These are phyloP conservation scores for Manis pentadactyla DNA, from an alignment of 2,797 vertebrate genomes.

Conservation along the genomic window DNA sequence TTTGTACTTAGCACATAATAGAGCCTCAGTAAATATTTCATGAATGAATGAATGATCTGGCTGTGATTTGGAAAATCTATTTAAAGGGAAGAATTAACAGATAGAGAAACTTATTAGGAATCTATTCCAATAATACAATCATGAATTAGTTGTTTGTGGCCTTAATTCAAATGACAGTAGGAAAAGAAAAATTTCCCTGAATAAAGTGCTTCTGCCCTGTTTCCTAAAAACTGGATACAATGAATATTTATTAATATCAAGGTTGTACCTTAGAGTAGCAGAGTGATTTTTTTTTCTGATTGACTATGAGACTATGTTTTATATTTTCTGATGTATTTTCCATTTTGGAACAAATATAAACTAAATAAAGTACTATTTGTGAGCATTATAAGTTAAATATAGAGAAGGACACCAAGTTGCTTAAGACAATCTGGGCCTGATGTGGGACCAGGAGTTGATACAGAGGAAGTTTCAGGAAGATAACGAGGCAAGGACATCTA, in stretches of 20 bases:
- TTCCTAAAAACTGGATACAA: slow-evolving; percentile 16
- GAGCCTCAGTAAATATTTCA: slow-evolving; percentile 19
- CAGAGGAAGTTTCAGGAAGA: slow-evolving; percentile 39
- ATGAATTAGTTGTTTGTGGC: slow-evolving; percentile 21
- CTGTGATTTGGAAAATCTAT: slow-evolving; percentile 18
- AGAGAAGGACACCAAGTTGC: neutral
- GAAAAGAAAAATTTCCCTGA: slow-evolving; percentile 21
- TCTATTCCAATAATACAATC: neutral
- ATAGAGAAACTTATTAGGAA: neutral
- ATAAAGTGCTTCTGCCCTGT: neutral
- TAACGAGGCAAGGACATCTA: slow-evolving; percentile 12
- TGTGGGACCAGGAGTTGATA: neutral
- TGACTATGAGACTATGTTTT: slow-evolving; percentile 22
- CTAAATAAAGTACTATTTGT: neutral
- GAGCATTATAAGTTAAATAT: neutral
- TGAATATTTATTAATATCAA: slow-evolving; percentile 30
- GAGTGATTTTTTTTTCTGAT: neutral
- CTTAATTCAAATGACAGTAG: neutral
- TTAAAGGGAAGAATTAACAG: neutral
- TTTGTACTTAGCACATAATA: slow-evolving; percentile 32
- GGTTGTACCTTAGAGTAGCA: neutral
- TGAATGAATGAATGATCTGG: neutral
- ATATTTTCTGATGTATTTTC: neutral
- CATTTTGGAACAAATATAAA: slow-evolving; percentile 60
- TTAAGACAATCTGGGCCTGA: neutral